Percentiles rank a stretch among this genome's conserved stretches.
phyloP scores from a whole-genome alignment of 37 sponge, comb jelly and placozoan genomes.

The Eunapius fragilis region DNA sequence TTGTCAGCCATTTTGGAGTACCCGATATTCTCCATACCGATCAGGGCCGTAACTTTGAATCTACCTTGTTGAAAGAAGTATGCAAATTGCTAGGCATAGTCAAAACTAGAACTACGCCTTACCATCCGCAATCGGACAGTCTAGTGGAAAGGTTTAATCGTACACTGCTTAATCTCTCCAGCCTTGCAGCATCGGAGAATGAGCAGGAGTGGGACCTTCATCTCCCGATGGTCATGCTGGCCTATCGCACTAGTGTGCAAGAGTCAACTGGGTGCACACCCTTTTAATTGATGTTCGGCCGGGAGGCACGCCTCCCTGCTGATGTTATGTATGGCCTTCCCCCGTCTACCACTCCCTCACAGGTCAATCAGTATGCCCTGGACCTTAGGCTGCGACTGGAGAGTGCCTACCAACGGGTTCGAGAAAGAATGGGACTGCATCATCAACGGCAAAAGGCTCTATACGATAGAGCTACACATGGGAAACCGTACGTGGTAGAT shows the following conservation, averaged over 20 bases:
- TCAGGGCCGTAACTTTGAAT: constrained; percentile 22
- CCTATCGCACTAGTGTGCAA: constrained; percentile 14
- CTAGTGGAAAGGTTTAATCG: constrained; percentile 10
- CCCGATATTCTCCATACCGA: constrained; percentile 12
- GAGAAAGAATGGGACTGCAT: neutral
- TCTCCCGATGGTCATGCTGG: constrained; percentile 20
- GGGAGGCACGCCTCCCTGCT: constrained; percentile 2
- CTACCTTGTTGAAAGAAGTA: neutral
- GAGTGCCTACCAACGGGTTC: constrained; percentile 1
- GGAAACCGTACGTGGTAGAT: neutral
- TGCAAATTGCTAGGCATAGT: constrained; percentile 9
- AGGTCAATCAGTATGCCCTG: neutral
- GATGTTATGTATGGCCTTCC: constrained; percentile 14
- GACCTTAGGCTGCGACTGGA: neutral
- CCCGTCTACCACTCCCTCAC: neutral
- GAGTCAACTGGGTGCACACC: constrained; percentile 12
- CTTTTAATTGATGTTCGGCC: constrained; percentile 9
- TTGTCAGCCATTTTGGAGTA: constrained; percentile 4
- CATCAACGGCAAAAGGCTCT: neutral
- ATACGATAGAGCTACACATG: neutral
- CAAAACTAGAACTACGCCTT: constrained; percentile 21
- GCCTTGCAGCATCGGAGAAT: neutral
- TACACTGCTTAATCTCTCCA: constrained; percentile 1
- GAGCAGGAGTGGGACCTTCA: constrained; percentile 5
- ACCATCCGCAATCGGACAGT: constrained; percentile 12